A percentile compares a stretch with the other conserved stretches of the same genome.
Conservation (phyloP, 2,888 invertebrate species). For the Eurois occulta region DNA sequence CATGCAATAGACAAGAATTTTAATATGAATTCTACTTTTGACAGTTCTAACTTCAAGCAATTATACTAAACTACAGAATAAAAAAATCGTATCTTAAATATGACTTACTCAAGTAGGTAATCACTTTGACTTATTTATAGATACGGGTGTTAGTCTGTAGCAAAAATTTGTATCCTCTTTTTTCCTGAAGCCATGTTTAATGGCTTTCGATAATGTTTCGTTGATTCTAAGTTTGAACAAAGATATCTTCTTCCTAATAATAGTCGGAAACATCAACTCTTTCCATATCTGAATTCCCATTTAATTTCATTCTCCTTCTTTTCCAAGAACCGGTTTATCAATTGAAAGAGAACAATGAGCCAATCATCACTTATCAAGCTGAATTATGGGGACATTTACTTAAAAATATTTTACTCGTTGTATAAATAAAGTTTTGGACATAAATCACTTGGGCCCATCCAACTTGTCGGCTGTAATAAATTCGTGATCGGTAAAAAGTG, state of each 20-base stretch:
- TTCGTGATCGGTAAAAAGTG: constrained; percentile 58
- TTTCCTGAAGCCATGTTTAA: neutral
- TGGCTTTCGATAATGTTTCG: neutral
- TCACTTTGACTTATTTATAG: no score
- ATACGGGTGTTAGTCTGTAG: neutral
- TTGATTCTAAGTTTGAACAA: neutral
- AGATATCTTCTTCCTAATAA: neutral
- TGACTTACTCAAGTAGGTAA: no score
- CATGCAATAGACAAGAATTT: neutral
- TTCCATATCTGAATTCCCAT: constrained; percentile 3
- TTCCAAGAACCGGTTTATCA: constrained; percentile 43
- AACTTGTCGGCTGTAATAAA: constrained; percentile 59
- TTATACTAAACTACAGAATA: no score
- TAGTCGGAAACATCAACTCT: neutral
- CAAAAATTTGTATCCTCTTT: neutral
- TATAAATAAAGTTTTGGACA: constrained; percentile 59
- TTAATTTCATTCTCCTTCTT: neutral
- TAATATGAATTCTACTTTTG: no score
- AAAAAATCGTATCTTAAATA: no score
- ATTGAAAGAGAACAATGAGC: constrained; percentile 56
- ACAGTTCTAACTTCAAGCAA: no score
- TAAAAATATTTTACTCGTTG: constrained; percentile 63
- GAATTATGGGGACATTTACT: constrained; percentile 59
- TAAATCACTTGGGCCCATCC: constrained; percentile 57
- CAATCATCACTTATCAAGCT: constrained; percentile 65